Conservation (phyloP, 2,888 invertebrate species). For the Thera obeliscata region DNA sequence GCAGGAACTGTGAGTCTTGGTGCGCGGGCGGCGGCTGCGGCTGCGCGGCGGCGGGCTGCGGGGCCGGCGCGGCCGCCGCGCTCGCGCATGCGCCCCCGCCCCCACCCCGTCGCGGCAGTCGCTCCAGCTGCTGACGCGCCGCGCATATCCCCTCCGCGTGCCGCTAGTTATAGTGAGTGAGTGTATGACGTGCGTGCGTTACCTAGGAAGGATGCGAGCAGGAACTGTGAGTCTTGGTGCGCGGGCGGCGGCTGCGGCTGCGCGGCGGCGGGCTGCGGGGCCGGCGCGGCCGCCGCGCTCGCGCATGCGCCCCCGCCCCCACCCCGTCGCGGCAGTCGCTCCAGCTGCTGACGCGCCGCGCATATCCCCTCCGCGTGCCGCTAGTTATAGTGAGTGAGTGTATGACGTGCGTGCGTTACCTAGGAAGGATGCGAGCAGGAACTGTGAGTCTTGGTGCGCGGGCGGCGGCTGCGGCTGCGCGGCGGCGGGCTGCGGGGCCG, state of each 20-base stretch:
- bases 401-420: constrained; percentile 45
- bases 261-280: constrained; percentile 59
- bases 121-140: constrained; percentile 94
- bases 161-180: too few relatives aligned
- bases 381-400: too few relatives aligned
- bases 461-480: constrained; percentile 70
- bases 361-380: too few relatives aligned
- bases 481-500: constrained; percentile 62
- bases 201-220: constrained; percentile 73
- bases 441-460: constrained; percentile 65
- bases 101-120: constrained; percentile 92
- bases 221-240: constrained; percentile 65
- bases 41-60: too few relatives aligned
- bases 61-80: too few relatives aligned
- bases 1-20: too few relatives aligned
- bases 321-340: constrained; percentile 93
- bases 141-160: too few relatives aligned
- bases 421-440: constrained; percentile 69
- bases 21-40: too few relatives aligned
- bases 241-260: constrained; percentile 70
- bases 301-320: constrained; percentile 84
- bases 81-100: constrained; percentile 86
- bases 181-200: too few relatives aligned
- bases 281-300: constrained; percentile 84
- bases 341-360: constrained; percentile 94